Percentiles rank a stretch among this genome's conserved stretches.
These are phyloP conservation scores for Onychorhynchus coronatus DNA, from an alignment of 2,113 vertebrate species.

Conservation along the genomic window DNA sequence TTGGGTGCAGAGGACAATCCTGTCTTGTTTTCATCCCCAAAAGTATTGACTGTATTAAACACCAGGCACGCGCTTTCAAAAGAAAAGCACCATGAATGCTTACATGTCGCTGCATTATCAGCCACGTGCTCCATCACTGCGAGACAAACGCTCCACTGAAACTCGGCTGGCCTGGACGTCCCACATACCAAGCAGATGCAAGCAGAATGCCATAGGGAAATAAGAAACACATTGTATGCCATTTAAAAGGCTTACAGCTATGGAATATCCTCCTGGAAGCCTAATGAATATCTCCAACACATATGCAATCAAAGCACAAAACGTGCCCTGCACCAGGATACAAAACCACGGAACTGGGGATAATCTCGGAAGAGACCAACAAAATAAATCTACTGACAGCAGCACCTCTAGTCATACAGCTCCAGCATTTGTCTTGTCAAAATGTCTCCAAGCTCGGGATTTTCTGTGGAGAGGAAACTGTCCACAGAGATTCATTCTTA, in stretches of 20 bases:
- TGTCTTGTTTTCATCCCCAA: conserved; percentile 31
- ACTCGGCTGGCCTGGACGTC: conserved; percentile 67
- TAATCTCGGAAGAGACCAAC: conserved; percentile 1
- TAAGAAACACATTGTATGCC: conserved; percentile 85
- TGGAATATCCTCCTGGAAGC: conserved; percentile 80
- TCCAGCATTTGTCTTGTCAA: not conserved
- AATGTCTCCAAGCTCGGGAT: conserved; percentile 1
- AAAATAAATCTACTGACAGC: conserved; percentile 28
- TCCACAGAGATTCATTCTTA: not conserved
- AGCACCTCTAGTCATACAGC: conserved; percentile 38
- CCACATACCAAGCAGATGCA: conserved; percentile 77
- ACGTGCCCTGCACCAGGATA: conserved; percentile 3
- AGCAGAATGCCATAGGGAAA: conserved; percentile 75
- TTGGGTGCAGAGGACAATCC: conserved; percentile 9
- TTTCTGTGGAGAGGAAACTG: not conserved
- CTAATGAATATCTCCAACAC: conserved; percentile 80
- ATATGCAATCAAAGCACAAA: conserved; percentile 76
- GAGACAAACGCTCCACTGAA: conserved; percentile 80
- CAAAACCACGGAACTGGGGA: conserved; percentile 45
- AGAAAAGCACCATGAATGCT: conserved; percentile 76
- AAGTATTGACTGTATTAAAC: conserved; percentile 53
- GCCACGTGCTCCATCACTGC: conserved; percentile 82
- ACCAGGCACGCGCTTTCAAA: conserved; percentile 64
- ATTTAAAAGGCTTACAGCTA: conserved; percentile 86
- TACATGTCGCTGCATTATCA: conserved; percentile 79